Base-by-base conservation (phyloP, 2,888 invertebrate species). In the Epirrhoe alternata region DNA sequence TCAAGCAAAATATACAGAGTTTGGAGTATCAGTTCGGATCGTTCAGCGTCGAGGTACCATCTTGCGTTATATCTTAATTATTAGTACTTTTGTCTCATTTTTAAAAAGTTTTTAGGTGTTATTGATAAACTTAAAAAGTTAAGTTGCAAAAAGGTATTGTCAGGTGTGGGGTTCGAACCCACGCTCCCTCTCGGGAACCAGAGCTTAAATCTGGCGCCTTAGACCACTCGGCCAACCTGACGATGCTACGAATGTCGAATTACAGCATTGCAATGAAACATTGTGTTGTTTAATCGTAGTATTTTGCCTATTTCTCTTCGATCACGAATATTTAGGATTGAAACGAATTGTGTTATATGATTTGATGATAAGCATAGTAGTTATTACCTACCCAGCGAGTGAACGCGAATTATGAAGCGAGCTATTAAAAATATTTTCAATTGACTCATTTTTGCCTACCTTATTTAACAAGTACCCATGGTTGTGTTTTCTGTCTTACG, bases 161-260 rank as follows among this genome's bases (percentile, higher is more conserved):
- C 95, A 95, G 95, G 94, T 96, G 96, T 96, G 96, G 96, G 96
- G 95, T 96, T 96, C 96, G 96, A 96, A 96, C 96, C 96, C 96
- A 96, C 96, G 96, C 96, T 96, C 96, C 95, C 96, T 94, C 91
- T 94, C 94, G 95, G 95, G 96, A 95, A 96, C 95, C 96, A 96
- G 95, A 96, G 95, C 96, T 96, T 96, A 96, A 96, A 95, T 96
- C 96, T 95, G 95, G 96, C 96, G 96, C 96, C 96, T 96, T 96
- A 95, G 95, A 96, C 96, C 96, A 95, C 95, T 95, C 95, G 95
- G 95, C 95, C 95, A 96, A 96, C 94, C 95, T 95, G 95, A 95
- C 95, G 16, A 16, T 56, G 0, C 6, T 14, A 31, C 30, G 12
- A 16, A 6, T 12, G 6, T 0, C 7, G 31, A 56, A 56, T 56